Base-by-base conservation (phyloP, 2,113 vertebrate genomes). In the Amazona guildingii region DNA sequence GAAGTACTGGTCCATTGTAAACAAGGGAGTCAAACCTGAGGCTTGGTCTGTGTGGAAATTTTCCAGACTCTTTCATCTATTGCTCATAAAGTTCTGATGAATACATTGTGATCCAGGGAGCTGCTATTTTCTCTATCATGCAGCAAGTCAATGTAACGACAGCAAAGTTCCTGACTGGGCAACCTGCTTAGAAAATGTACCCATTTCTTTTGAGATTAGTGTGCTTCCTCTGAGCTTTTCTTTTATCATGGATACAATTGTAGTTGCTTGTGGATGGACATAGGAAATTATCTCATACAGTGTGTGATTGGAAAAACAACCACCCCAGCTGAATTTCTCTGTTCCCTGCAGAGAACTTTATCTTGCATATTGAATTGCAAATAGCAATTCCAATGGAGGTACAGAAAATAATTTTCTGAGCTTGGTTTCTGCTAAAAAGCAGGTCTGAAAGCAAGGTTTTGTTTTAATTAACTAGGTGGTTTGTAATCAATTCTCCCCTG, bases 391-490 rank as follows among this genome's bases (percentile, higher is more conserved):
- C 66, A 75, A 10, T 24, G 33, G 55, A 90, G n/a, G 49, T 68
- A 72, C 20, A 54, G 73, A 94, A 95, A 68, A 82, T 49, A 46
- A 86, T 90, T 84, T 94, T 86, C 86, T 49, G 70, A 89, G 88
- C 83, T 84, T 89, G 67, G 48, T 84, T 90, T 72, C 86, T 87
- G 11, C 88, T 91, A 69, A 96, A 92, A 89, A 89, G 13, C 80
- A 73, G 41, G 39, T 73, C 83, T 86, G 62, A 79, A 93, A 84
- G 66, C 86, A 74, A 68, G 77, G 64, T 92, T 90, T 64, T 91
- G 88, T 92, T 93, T 88, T 84, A 95, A 95, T 95, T 96, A 95
- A 88, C 41, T 67, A 76, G 73, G 83, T 84, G 57, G 83, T 84
- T 93, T 92, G 73, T 93, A 93, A 93, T 95, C 94, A 82, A 19